A percentile compares a stretch with the other conserved stretches of the same genome.
These are phyloP conservation scores for Meloidogyne floridensis DNA, from an alignment of 1,140 invertebrate species.

Conservation along the genomic window DNA sequence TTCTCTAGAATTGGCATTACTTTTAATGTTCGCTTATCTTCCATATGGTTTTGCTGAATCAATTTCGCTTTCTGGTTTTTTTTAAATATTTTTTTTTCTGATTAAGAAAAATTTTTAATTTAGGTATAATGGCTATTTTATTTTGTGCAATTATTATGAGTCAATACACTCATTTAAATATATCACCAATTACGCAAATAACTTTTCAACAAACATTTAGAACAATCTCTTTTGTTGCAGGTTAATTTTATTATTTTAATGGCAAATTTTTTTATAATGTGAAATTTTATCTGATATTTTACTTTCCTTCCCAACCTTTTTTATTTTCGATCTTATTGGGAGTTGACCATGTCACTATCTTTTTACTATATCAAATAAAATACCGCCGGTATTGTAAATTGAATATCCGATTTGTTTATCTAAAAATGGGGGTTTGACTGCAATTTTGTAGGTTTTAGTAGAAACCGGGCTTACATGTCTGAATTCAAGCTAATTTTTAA, in stretches of 20 bases:
- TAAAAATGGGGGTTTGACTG: too few species aligned
- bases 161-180: slow-evolving; percentile 97
- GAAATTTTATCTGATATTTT: too few species aligned
- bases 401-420: too few species aligned
- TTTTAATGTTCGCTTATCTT: slow-evolving; percentile 95
- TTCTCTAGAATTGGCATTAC: slow-evolving; percentile 94
- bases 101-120: slow-evolving; percentile 49
- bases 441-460: too few species aligned
- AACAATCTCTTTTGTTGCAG: slow-evolving; percentile 91
- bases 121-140: slow-evolving; percentile 97
- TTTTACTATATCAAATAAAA: too few species aligned
- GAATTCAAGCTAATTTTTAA: too few species aligned
- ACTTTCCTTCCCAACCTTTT: too few species aligned
- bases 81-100: slow-evolving; percentile 23
- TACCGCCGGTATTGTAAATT: too few species aligned
- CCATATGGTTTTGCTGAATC: slow-evolving; percentile 97
- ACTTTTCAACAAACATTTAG: slow-evolving; percentile 98
- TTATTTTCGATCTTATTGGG: too few species aligned
- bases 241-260: slow-evolving; percentile 58
- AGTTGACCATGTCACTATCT: too few species aligned
- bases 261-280: too few species aligned
- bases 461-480: too few species aligned
- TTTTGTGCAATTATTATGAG: slow-evolving; percentile 99
- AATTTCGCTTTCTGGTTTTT: slow-evolving; percentile 79
- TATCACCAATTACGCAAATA: slow-evolving; percentile 96